Percentiles rank a stretch among this genome's conserved stretches.
phyloP scores from a whole-genome alignment of 2,113 vertebrate species.

The Crypturellus undulatus region DNA sequence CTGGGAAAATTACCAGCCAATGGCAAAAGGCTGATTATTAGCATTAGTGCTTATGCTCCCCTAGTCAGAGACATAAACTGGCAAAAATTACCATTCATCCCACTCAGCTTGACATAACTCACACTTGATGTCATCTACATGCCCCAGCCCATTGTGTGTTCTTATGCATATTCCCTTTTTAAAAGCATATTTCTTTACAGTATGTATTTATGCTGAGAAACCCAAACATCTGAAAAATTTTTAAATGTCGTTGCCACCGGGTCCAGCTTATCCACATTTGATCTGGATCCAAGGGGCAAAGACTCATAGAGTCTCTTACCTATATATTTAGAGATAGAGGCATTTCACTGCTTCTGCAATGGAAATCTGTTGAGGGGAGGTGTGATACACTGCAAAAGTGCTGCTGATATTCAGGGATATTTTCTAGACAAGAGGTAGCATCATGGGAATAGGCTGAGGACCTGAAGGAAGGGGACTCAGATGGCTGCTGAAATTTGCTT shows the following conservation, averaged over 20 bases:
- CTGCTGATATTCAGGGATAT: background rate
- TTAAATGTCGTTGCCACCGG: background rate
- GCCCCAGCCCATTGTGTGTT: accelerated
- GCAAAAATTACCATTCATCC: background rate
- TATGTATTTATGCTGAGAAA: background rate
- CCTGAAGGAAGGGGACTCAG: background rate
- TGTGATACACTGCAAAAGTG: background rate
- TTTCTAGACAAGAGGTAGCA: background rate
- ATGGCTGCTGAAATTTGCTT: background rate
- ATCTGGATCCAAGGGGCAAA: background rate
- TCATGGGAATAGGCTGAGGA: background rate
- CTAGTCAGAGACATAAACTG: background rate
- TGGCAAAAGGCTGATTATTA: conserved; percentile 8
- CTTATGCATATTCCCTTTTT: background rate
- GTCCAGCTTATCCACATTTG: background rate
- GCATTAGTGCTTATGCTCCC: background rate
- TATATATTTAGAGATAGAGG: background rate
- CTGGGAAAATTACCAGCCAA: background rate
- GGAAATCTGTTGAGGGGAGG: background rate
- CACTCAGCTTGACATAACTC: background rate
- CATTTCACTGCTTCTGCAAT: background rate
- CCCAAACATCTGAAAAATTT: background rate
- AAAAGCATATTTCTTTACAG: background rate
- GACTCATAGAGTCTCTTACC: background rate
- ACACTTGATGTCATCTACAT: background rate